Percentiles rank a stretch among this genome's conserved stretches.
Evolutionary conservation across 2,113 vertebrate species (phyloP).

Genomic region (Chaenocephalus aceratus): DNA sequence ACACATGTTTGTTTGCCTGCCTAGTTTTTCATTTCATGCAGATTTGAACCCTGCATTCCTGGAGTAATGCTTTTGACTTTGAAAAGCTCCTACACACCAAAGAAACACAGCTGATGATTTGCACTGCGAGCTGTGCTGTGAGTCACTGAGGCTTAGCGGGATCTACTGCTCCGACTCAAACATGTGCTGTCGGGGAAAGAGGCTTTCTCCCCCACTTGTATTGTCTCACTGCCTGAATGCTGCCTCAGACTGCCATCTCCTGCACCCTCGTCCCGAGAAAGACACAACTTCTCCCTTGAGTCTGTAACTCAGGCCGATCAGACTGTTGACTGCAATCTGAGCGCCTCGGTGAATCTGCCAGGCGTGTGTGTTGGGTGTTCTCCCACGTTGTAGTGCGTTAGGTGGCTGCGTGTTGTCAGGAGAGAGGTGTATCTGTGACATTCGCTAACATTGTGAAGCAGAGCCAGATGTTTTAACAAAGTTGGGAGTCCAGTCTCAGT

Average conservation of each 20-base stretch:
- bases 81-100: constrained; percentile 78
- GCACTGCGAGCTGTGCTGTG: constrained; percentile 77
- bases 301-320: constrained; percentile 50
- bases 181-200: constrained; percentile 74
- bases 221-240: constrained; percentile 70
- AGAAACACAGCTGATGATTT: constrained; percentile 76
- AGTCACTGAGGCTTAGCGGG: constrained; percentile 83
- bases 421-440: constrained; percentile 73
- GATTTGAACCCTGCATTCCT: constrained; percentile 70
- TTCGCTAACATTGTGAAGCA: constrained; percentile 80
- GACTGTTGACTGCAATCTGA: constrained; percentile 61
- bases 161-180: constrained; percentile 82
- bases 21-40: constrained; percentile 62
- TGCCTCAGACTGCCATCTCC: constrained; percentile 70
- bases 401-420: constrained; percentile 76
- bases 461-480: constrained; percentile 67
- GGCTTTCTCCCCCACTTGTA: constrained; percentile 68
- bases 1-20: constrained; percentile 62
- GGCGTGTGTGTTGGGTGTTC: constrained; percentile 70
- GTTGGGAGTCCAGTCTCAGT: constrained; percentile 47
- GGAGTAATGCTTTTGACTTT: constrained; percentile 74
- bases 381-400: constrained; percentile 68
- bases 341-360: constrained; percentile 34
- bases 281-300: constrained; percentile 65
- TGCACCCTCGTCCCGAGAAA: constrained; percentile 46